These are phyloP conservation scores for Lonchura striata DNA, from an alignment of 2,113 vertebrate species.

Conservation along the genomic window DNA sequence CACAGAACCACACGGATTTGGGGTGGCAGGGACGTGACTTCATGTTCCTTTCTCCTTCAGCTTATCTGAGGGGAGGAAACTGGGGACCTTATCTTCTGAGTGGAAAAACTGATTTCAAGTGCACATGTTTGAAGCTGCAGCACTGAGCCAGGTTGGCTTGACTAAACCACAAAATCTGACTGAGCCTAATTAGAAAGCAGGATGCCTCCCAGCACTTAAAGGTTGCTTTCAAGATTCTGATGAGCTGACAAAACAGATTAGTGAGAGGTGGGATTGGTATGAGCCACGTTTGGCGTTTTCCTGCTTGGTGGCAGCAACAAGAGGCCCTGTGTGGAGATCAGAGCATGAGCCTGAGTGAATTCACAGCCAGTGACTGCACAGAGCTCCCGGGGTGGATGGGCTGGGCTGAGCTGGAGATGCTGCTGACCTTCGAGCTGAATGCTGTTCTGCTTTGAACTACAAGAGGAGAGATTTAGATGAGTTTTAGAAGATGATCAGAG, in stretches of 20 bases:
- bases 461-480: background rate
- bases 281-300: background rate
- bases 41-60: background rate
- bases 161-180: background rate
- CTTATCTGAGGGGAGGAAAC: slow-evolving; percentile 25
- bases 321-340: background rate
- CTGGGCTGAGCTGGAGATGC: background rate
- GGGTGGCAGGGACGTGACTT: background rate
- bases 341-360: background rate
- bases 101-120: slow-evolving; percentile 28
- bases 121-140: background rate
- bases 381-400: background rate
- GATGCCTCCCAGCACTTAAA: slow-evolving; percentile 15
- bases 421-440: background rate
- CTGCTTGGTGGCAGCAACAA: background rate
- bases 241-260: slow-evolving; percentile 40
- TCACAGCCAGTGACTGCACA: background rate
- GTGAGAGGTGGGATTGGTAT: background rate
- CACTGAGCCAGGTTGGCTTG: background rate
- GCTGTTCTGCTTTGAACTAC: background rate
- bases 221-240: slow-evolving; percentile 34
- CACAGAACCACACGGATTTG: background rate
- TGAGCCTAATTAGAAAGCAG: slow-evolving; percentile 8
- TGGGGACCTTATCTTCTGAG: background rate
- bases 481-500: background rate